A percentile compares a stretch with the other conserved stretches of the same genome.
Evolutionary conservation across 2,888 invertebrate species (phyloP).

Genomic region (Eudasyphora cyanicolor): DNA sequence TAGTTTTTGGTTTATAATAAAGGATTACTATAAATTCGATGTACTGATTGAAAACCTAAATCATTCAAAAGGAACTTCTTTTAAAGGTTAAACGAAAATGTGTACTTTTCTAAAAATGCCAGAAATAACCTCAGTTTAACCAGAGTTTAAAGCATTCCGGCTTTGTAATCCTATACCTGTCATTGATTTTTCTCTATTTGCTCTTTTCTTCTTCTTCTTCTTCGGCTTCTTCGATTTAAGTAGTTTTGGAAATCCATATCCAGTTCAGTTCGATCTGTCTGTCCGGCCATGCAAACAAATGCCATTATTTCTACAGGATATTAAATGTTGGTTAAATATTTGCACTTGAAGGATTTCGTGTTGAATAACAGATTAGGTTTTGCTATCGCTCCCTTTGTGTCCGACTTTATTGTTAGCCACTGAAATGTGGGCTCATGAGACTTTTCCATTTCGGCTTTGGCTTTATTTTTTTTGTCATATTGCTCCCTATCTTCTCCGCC

Average conservation of each 20-base stretch:
- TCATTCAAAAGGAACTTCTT: too few species aligned
- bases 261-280: too few species aligned
- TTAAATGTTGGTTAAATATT: slow-evolving; percentile 59
- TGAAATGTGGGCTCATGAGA: slow-evolving; percentile 38
- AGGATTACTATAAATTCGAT: too few species aligned
- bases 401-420: slow-evolving; percentile 5
- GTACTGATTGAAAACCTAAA: too few species aligned
- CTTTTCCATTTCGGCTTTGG: not conserved
- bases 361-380: slow-evolving; percentile 30
- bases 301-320: slow-evolving; percentile 53
- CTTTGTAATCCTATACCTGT: not conserved
- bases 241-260: too few species aligned
- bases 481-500: not conserved
- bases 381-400: not conserved
- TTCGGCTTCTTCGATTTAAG: not conserved
- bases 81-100: not conserved
- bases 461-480: not conserved
- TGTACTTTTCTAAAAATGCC: too few species aligned
- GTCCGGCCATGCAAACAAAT: not conserved
- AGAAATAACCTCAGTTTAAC: not conserved
- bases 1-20: too few species aligned
- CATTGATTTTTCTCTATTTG: not conserved
- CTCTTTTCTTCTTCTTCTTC: not conserved
- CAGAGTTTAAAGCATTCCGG: not conserved
- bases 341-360: slow-evolving; percentile 62